Evolutionary conservation across 2,888 invertebrate genomes (phyloP).

Genomic region (Diplolepis rosae): DNA sequence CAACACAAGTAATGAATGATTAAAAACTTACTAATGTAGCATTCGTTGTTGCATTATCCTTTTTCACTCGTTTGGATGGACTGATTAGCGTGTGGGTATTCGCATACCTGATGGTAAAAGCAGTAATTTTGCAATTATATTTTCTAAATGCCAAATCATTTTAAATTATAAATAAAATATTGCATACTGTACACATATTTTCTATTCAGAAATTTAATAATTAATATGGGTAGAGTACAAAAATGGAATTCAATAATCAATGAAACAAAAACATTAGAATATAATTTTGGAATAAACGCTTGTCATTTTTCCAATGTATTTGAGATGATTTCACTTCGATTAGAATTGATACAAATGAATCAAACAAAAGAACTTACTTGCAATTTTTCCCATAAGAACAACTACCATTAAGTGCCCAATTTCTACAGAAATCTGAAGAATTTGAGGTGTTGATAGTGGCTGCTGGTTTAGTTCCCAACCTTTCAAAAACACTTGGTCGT

Average conservation of each 20-base stretch:
- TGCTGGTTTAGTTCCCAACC: slow-evolving; percentile 85
- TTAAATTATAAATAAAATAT: slow-evolving; percentile 10
- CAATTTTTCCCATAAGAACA: slow-evolving; percentile 87
- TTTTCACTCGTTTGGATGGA: slow-evolving; percentile 84
- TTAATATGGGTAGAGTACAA: too few relatives aligned
- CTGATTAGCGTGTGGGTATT: slow-evolving; percentile 84
- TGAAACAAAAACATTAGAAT: neutral
- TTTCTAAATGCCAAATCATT: slow-evolving; percentile 12
- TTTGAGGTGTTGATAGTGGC: slow-evolving; percentile 73
- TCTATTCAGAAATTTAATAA: neutral
- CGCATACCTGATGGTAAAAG: slow-evolving; percentile 75
- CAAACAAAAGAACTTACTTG: slow-evolving; percentile 74
- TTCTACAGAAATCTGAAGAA: slow-evolving; percentile 81
- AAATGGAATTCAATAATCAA: neutral
- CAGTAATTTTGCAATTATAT: slow-evolving; percentile 15
- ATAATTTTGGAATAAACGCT: neutral
- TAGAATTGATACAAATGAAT: slow-evolving; percentile 6
- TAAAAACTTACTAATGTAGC: slow-evolving; percentile 63
- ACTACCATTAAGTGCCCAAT: slow-evolving; percentile 86
- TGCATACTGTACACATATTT: neutral
- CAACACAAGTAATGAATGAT: neutral
- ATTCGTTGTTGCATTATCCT: slow-evolving; percentile 75
- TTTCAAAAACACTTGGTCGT: slow-evolving; percentile 88
- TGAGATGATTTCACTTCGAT: neutral
- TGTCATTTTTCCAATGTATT: too few relatives aligned